Evolutionary conservation across 1,140 invertebrate species (phyloP), one percentile per base, ranked within the genome.

Genomic region (Diorhabda carinulata): DNA sequence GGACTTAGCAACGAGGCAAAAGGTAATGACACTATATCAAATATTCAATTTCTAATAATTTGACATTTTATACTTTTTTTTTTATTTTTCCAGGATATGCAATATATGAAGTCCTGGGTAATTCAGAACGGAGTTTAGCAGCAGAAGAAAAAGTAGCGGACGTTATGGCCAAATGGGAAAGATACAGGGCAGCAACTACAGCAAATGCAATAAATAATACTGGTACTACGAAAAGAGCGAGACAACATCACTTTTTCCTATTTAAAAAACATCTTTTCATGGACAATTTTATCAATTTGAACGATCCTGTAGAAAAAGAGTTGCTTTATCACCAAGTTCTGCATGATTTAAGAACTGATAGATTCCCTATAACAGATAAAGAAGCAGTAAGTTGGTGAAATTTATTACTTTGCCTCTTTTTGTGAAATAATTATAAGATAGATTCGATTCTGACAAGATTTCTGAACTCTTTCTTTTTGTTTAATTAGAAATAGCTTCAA

Each of bases 111-210:
- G 82, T 85, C 4, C 69, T 85, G 8, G 93, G 93, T 3, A 87
- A 87, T 57, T 91, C 91, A 56, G 95, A 97, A 78, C 85, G 95
- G 67, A 92, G 92, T 73, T 84, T 98, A 73, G 83, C 90, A 8
- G 86, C 88, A 2, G 92, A 93, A 74, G 95, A 98, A 80, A 94
- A 96, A 77, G 88, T 96, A 8, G 92, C 94, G 3, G 96, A 98
- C 81, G 94, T 97, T 9, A 91, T 98, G 86, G 94, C 95, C 0
- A 94, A 96, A 81, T 98, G 96, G 96, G 96, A 98, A 81, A 88
- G 91, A 72, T 93, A 93, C 69, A 85, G 90, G 69, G 84, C 86
- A 40, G 87, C 85, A 71, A 86, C 79, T 77, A 85, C 80, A 73
- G 86, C 71, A 76, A 83, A 73, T 78, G 78, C 81, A 78, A 66